These are phyloP conservation scores for Scortum barcoo DNA, from an alignment of 2,113 vertebrate genomes.

Conservation along the genomic window DNA sequence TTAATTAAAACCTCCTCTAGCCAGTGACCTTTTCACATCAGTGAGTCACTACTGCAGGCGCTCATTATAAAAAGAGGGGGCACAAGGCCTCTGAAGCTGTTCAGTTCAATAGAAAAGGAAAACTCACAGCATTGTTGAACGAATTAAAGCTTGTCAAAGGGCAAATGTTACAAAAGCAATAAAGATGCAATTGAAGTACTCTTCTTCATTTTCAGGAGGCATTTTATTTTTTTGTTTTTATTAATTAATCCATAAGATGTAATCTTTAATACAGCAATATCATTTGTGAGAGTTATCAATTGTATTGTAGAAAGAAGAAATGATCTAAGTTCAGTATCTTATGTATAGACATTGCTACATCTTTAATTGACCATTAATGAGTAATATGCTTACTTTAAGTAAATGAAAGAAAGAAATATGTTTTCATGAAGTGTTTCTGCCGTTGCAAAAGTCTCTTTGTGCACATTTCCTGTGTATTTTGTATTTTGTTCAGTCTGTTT, in stretches of 20 bases:
- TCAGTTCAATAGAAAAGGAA: slow-evolving; percentile 32
- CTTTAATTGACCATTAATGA: neutral
- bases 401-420: neutral
- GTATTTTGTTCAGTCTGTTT: neutral
- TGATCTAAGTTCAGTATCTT: neutral
- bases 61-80: slow-evolving; percentile 23
- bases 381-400: no score
- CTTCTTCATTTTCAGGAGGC: neutral
- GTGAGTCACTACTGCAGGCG: slow-evolving; percentile 52
- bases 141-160: slow-evolving; percentile 23
- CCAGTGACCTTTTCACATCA: slow-evolving; percentile 45
- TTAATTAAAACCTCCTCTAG: slow-evolving; percentile 63
- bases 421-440: no score
- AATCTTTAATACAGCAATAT: neutral
- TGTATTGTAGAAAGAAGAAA: neutral
- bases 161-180: neutral
- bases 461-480: neutral
- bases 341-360: neutral
- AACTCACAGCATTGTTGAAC: slow-evolving; percentile 21
- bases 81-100: neutral
- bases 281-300: neutral
- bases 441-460: neutral
- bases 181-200: neutral
- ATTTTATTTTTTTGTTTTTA: neutral
- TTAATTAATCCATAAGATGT: neutral